These are phyloP conservation scores for Agrilus planipennis DNA, from an alignment of 1,140 invertebrate genomes.

Conservation along the genomic window DNA sequence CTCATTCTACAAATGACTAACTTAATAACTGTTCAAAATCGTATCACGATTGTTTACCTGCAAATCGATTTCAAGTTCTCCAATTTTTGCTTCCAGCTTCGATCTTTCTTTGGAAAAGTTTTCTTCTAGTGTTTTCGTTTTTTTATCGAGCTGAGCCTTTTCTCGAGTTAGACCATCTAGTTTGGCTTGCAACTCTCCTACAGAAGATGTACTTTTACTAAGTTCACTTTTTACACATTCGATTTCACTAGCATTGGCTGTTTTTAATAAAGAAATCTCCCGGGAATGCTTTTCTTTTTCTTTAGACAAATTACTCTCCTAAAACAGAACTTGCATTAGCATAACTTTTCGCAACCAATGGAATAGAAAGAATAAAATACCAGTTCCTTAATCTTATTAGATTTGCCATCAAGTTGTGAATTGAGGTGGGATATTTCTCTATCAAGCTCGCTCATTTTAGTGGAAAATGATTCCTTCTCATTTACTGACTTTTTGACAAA, in stretches of 20 bases:
- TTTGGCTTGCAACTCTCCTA: conserved; percentile 43
- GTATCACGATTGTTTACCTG: conserved; percentile 35
- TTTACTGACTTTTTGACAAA: too few species aligned
- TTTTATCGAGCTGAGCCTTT: conserved; percentile 41
- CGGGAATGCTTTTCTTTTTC: too few species aligned
- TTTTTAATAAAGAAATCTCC: too few species aligned
- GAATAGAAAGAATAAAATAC: conserved; percentile 1
- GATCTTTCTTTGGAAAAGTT: conserved; percentile 41
- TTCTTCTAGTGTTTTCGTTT: conserved; percentile 40
- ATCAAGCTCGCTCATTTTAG: too few species aligned
- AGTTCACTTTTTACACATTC: conserved; percentile 35
- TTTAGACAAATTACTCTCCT: too few species aligned
- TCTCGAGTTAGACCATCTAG: conserved; percentile 50
- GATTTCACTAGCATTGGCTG: conserved; percentile 13
- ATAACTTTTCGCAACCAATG: neutral
- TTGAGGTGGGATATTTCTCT: too few species aligned
- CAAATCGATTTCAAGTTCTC: conserved; percentile 49
- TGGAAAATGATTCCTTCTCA: too few species aligned
- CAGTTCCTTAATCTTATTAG: too few species aligned
- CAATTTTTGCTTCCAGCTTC: conserved; percentile 46
- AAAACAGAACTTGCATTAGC: conserved; percentile 7
- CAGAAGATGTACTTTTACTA: conserved; percentile 37
- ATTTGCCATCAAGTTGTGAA: conserved; percentile 35
- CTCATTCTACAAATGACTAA: conserved; percentile 38
- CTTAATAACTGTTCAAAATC: neutral